Base-by-base conservation (phyloP, 2,113 vertebrate species). In the Elgaria multicarinata region DNA sequence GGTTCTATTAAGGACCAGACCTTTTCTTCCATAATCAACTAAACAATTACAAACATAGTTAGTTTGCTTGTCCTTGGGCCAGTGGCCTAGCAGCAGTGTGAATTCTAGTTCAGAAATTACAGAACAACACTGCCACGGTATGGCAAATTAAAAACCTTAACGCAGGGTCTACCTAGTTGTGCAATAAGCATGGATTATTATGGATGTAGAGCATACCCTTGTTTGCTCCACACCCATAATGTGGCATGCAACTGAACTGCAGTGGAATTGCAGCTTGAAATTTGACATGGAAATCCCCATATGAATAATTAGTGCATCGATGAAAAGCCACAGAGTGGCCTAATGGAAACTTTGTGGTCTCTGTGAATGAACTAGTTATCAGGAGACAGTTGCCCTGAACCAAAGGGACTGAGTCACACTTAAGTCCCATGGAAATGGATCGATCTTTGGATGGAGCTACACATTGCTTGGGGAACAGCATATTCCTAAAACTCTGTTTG, bases 281-380 rank as follows among this genome's bases (percentile, higher is more conserved):
- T 64, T 64, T 62, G 53, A 76, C 39, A 44, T 66, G 74, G 72
- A 87, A 87, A 87, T 87, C 31, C 85, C 72, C 85, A 77, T 44
- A 44, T 87, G 85, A 76, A 77, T 76, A 64, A 77, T n/a, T n/a
- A 26, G 36, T 64, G 18, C 55, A 86, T 39, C n/a, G 64, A 28
- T 77, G 72, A 77, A 86, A 87, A 77, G 55, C 74, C 55, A 64
- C 72, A 77, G 55, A n/a, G 24, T 64, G 39, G 39, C 39, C 74
- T 77, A 77, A 77, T 64, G 72, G 85, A 77, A 77, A 62, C 42
- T 44, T 9, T 87, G 55, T n/a, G 5, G 50, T 53, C n/a, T 86
- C 71, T 75, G 50, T 62, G n/a, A 86, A n/a, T 53, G 33, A 55
- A 28, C 24, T 44, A 62, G 4, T 44, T 42, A n/a, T 46, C 28